These are phyloP conservation scores for Oncorhynchus mykiss DNA, from an alignment of 2,113 vertebrate genomes.

Conservation along the genomic window DNA sequence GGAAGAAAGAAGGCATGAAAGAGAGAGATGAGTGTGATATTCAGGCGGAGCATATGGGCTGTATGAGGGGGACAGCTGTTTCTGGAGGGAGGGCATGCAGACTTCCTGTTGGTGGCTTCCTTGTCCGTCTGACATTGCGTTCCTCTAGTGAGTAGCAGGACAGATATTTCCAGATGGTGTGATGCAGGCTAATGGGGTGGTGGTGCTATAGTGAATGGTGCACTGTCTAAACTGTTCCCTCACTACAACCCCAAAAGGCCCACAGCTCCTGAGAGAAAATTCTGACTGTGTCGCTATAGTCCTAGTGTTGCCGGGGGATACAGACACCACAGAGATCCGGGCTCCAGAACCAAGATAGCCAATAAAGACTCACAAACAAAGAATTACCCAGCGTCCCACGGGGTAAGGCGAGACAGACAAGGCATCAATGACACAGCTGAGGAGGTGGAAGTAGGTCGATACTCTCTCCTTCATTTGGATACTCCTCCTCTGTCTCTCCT, in stretches of 20 bases:
- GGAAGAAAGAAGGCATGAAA: slow-evolving; percentile 64
- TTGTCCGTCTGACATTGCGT: too few species aligned
- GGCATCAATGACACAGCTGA: slow-evolving; percentile 2
- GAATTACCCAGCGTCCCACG: background rate
- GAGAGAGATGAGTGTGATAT: slow-evolving; percentile 41
- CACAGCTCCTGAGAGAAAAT: too few species aligned
- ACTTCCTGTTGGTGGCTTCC: too few species aligned
- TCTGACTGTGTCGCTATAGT: background rate
- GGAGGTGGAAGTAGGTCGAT: background rate
- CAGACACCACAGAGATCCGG: background rate
- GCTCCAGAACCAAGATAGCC: background rate
- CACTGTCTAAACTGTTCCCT: too few species aligned
- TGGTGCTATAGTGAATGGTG: too few species aligned
- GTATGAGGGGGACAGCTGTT: slow-evolving; percentile 60
- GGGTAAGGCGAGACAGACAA: background rate
- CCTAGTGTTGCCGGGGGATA: background rate
- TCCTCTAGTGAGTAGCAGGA: too few species aligned
- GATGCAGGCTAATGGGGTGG: too few species aligned
- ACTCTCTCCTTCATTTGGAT: background rate
- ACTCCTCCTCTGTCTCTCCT: background rate
- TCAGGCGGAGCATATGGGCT: slow-evolving; percentile 50
- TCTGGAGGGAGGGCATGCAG: slow-evolving; percentile 1
- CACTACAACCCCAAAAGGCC: too few species aligned
- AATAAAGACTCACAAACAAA: background rate
- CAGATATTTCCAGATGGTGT: too few species aligned